A percentile compares a stretch with the other conserved stretches of the same genome.
Conservation (phyloP, 1,140 invertebrate genomes). For the Leucophenga varia region DNA sequence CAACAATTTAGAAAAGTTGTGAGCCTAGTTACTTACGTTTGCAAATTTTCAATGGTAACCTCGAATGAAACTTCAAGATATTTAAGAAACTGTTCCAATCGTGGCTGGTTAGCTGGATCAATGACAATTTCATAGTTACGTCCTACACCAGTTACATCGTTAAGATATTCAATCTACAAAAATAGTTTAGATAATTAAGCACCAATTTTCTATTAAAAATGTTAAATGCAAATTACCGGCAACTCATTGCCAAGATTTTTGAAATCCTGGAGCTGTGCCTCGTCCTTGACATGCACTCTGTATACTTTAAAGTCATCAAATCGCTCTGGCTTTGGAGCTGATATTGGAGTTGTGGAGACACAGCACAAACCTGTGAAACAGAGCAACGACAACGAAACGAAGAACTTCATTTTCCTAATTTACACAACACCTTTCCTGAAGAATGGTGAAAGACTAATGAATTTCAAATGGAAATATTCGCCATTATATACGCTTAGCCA, state of each 20-base stretch:
- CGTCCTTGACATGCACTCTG: conserved; percentile 25
- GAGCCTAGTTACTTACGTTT: conserved; percentile 30
- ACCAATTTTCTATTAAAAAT: neutral
- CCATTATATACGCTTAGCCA: no score
- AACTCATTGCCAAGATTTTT: conserved; percentile 29
- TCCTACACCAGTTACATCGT: conserved; percentile 22
- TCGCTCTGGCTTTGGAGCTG: conserved; percentile 10
- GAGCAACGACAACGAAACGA: no score
- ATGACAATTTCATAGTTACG: conserved; percentile 34
- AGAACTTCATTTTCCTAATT: no score
- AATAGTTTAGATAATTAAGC: no score
- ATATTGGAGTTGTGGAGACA: no score
- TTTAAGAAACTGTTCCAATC: conserved; percentile 18
- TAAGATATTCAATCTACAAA: conserved; percentile 26
- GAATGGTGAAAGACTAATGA: no score
- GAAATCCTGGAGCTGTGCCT: conserved; percentile 31
- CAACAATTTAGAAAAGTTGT: neutral
- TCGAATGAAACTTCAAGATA: conserved; percentile 25
- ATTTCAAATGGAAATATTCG: no score
- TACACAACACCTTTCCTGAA: no score
- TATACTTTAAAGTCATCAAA: conserved; percentile 45
- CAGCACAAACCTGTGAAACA: no score
- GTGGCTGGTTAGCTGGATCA: conserved; percentile 21
- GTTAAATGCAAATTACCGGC: conserved; percentile 8
- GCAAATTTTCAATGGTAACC: conserved; percentile 36